A percentile compares a stretch with the other conserved stretches of the same genome.
Evolutionary conservation across 2,113 vertebrate genomes (phyloP).

Genomic region (Syrmaticus mikado): DNA sequence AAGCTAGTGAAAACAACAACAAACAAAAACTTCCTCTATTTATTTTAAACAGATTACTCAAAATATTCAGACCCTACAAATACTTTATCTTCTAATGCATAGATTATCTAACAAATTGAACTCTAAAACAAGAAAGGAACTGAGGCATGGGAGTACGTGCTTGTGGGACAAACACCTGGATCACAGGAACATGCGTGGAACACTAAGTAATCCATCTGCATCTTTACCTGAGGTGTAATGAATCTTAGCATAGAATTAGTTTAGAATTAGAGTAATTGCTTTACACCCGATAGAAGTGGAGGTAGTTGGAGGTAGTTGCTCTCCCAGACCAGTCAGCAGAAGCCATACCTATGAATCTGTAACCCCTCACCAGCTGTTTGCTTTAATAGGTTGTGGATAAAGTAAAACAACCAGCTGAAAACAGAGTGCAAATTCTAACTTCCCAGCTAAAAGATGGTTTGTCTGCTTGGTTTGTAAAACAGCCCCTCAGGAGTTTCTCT

Average conservation of each 20-base stretch:
- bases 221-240: not conserved
- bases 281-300: not conserved
- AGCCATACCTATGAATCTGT: accelerated
- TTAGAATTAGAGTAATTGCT: not conserved
- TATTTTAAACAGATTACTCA: not conserved
- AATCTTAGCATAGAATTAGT: accelerated
- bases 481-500: accelerated
- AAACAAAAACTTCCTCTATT: not conserved
- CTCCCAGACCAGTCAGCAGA: not conserved
- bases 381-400: not conserved
- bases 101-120: not conserved
- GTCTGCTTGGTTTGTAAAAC: not conserved
- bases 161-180: not conserved
- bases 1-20: not conserved
- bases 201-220: not conserved
- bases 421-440: not conserved
- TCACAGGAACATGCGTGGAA: not conserved
- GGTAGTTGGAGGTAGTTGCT: not conserved
- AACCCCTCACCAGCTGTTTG: not conserved
- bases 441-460: not conserved
- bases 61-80: not conserved
- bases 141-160: accelerated
- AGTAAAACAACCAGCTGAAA: not conserved
- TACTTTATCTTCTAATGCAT: not conserved
- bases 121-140: not conserved